Percentiles rank a stretch among this genome's conserved stretches.
These are phyloP conservation scores for Arvicanthis niloticus DNA, from an alignment of 2,113 vertebrate genomes.

Conservation along the genomic window DNA sequence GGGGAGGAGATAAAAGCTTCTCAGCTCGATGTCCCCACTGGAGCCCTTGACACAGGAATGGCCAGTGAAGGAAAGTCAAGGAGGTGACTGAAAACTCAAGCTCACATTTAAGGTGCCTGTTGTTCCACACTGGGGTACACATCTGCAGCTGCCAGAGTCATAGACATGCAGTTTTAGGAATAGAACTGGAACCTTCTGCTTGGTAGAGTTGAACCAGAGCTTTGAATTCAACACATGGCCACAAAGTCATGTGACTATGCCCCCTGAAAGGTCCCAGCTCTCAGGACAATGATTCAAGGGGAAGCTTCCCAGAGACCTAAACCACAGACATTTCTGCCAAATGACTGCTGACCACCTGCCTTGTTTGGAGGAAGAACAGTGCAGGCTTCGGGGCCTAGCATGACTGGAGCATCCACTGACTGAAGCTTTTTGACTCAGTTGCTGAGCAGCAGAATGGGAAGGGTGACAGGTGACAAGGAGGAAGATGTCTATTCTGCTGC, in stretches of 20 bases:
- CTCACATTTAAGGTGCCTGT: not conserved
- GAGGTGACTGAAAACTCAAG: not conserved
- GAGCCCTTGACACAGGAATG: not conserved
- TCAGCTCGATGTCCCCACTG: too few relatives aligned
- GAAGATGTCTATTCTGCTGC: not conserved
- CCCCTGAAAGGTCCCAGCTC: too few relatives aligned
- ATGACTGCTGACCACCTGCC: not conserved
- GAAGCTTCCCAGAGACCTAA: not conserved
- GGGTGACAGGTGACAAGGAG: not conserved
- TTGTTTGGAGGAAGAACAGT: not conserved
- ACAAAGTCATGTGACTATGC: accelerated
- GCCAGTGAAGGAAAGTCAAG: too few relatives aligned
- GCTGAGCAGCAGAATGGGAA: not conserved
- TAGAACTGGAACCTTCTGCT: not conserved
- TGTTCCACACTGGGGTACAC: accelerated
- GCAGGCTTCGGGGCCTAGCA: not conserved
- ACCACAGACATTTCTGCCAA: not conserved
- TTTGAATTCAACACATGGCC: not conserved
- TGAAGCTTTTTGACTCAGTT: not conserved
- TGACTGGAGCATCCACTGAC: not conserved
- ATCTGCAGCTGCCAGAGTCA: not conserved
- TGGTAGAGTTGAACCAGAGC: not conserved
- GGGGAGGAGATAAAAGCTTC: not conserved
- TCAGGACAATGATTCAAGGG: too few relatives aligned
- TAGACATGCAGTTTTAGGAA: not conserved